Base-by-base conservation (phyloP, 2,888 invertebrate species). In the Sicus ferrugineus region DNA sequence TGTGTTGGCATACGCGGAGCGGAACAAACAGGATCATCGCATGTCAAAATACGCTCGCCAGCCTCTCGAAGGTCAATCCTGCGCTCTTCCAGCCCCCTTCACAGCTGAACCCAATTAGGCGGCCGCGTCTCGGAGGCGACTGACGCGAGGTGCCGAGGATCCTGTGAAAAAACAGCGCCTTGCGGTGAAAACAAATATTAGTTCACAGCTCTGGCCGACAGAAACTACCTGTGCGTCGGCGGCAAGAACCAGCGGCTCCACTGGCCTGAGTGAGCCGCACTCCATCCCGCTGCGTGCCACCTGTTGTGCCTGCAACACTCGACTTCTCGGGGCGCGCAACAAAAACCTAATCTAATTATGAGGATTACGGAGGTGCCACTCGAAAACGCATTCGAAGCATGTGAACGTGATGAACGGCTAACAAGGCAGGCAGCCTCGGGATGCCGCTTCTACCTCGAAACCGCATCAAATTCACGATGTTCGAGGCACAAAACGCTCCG, bases 101-200 rank as follows among this genome's bases (percentile, higher is more conserved):
- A 6, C 19, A 23, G 14, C 61, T 14, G 6, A n/a, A 30, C 28
- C 3, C 46, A 48, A 64, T 64, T 64, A 64, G 50, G 7, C n/a
- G 21, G 11, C 26, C 23, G 21, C 26, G 21, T 61, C 30, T 23
- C 6, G 16, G n/a, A n/a, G n/a, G n/a, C n/a, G n/a, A 28, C 7
- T 3, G 6, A 9, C 28, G 9, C 64, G n/a, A 54, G 42, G 56
- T 42, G 66, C n/a, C 28, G 30, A 48, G 67, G n/a, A 58, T 67
- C 46, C 58, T 67, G 58, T 23, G 28, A 58, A 58, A 67, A 30
- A 58, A 67, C 31, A n/a, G 58, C 67, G 59, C 58, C 67, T 67
- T 58, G 67, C 58, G 31, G 42, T 21, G 30, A 67, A 67, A 67
- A 67, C 67, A 67, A 67, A 67, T 67, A 67, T 67, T 67, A 46